Percentiles rank a stretch among this genome's conserved stretches.
phyloP scores from a whole-genome alignment of 2,797 vertebrate species.

The Macroramphosus scolopax region DNA sequence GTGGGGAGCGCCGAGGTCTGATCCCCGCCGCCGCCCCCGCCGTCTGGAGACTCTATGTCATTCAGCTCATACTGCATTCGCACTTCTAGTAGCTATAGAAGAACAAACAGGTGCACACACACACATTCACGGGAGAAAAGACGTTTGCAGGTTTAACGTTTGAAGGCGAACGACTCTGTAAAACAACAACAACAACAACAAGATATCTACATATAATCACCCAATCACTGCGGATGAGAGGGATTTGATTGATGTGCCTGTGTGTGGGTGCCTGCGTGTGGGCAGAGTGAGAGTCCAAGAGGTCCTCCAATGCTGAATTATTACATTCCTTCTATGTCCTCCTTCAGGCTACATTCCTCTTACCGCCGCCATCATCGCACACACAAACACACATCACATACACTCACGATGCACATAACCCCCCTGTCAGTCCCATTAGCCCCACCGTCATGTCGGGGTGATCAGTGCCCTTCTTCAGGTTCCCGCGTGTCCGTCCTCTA shows the following conservation, averaged over 20 bases:
- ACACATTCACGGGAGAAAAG: constrained; percentile 1
- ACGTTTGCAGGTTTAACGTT: background rate
- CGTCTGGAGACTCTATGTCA: constrained; percentile 90
- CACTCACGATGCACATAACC: constrained; percentile 23
- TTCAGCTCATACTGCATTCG: constrained; percentile 92
- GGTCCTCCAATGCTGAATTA: no score
- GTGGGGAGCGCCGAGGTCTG: constrained; percentile 86
- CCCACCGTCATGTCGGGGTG: constrained; percentile 52
- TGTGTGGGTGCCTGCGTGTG: no score
- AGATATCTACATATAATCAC: no score
- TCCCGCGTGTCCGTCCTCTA: constrained; percentile 16
- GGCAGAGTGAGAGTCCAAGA: constrained; percentile 56
- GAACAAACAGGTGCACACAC: constrained; percentile 22
- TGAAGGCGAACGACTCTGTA: no score
- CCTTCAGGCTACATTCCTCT: no score
- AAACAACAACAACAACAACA: no score
- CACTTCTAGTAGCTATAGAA: constrained; percentile 88
- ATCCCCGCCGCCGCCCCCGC: constrained; percentile 75
- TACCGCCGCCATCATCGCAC: constrained; percentile 42
- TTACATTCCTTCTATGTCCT: no score
- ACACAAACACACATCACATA: constrained; percentile 15
- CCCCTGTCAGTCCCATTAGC: constrained; percentile 63
- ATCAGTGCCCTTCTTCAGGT: constrained; percentile 35
- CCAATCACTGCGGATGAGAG: constrained; percentile 21
- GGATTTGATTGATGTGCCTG: constrained; percentile 20